Evolutionary conservation across 1,140 invertebrate genomes (phyloP).

Genomic region (Nebria ingens): DNA sequence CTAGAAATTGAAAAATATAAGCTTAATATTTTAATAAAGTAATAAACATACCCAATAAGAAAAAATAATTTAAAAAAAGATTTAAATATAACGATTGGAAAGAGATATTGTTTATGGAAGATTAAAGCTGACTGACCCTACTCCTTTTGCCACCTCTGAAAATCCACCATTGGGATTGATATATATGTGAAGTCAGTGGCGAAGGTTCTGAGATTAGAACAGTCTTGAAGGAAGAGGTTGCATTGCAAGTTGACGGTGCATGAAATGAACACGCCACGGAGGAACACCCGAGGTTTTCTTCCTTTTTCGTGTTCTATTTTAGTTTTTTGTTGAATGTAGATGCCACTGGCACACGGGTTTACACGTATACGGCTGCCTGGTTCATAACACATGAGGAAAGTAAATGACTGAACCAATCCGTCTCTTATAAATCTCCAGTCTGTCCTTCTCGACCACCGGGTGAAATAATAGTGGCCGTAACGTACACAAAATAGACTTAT

Average conservation of each 20-base stretch:
- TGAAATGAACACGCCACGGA: slow-evolving; percentile 3
- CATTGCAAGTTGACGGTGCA: slow-evolving; percentile 4
- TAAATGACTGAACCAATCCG: not conserved
- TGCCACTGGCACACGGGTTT: not conserved
- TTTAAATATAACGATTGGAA: too few species aligned
- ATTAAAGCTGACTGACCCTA: too few species aligned
- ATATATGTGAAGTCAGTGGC: not conserved
- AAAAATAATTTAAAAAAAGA: too few species aligned
- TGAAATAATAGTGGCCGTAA: not conserved
- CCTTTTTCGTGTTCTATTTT: too few species aligned
- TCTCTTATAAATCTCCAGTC: not conserved
- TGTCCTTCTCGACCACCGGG: not conserved
- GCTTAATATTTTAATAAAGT: too few species aligned
- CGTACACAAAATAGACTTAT: too few species aligned
- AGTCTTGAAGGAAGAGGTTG: not conserved
- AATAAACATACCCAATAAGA: too few species aligned
- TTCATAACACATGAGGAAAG: not conserved
- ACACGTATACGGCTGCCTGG: not conserved
- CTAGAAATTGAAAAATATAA: too few species aligned
- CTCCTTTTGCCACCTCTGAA: too few species aligned
- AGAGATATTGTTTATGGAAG: too few species aligned
- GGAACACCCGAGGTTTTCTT: not conserved
- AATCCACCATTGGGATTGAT: not conserved
- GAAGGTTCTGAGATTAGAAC: not conserved
- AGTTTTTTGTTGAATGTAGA: not conserved